phyloP scores from a whole-genome alignment of 30 jellyfish, hydroid and myxozoan species.

The Cassiopea xamachana region DNA sequence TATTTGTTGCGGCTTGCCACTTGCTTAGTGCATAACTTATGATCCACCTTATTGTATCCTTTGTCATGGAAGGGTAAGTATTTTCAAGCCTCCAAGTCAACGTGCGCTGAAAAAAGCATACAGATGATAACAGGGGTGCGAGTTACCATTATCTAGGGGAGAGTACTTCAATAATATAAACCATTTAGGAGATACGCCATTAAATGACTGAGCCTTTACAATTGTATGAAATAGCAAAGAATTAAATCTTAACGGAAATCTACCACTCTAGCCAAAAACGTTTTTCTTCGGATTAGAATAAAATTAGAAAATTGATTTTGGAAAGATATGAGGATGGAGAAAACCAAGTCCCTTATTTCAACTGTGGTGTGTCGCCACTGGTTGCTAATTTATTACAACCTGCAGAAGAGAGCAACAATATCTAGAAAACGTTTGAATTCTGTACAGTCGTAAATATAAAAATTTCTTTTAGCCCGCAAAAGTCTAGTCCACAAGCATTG shows the following conservation, averaged over 20 bases:
- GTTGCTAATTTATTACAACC: too few relatives aligned
- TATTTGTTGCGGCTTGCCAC: constrained; percentile 78
- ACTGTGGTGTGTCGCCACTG: too few relatives aligned
- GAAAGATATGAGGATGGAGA: too few relatives aligned
- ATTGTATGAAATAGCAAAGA: not conserved
- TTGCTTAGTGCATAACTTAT: constrained; percentile 58
- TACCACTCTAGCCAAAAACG: not conserved
- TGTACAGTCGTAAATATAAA: too few relatives aligned
- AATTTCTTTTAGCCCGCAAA: too few relatives aligned
- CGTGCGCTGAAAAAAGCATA: constrained; percentile 44
- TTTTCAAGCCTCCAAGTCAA: constrained; percentile 79
- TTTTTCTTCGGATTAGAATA: too few relatives aligned
- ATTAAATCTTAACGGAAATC: not conserved
- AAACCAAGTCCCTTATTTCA: too few relatives aligned
- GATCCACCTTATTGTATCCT: constrained; percentile 30
- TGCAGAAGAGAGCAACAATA: too few relatives aligned
- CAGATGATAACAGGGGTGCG: not conserved
- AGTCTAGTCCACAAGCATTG: too few relatives aligned
- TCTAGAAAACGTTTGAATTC: too few relatives aligned
- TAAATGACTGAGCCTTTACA: not conserved
- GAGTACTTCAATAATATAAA: not conserved
- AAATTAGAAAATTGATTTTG: too few relatives aligned
- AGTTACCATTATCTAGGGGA: not conserved
- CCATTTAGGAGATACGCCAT: not conserved
- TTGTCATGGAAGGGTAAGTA: constrained; percentile 47